Percentiles rank a stretch among this genome's conserved stretches.
These are phyloP conservation scores for Paratrypauchen microcephalus DNA, from an alignment of 2,797 vertebrate species.

Conservation along the genomic window DNA sequence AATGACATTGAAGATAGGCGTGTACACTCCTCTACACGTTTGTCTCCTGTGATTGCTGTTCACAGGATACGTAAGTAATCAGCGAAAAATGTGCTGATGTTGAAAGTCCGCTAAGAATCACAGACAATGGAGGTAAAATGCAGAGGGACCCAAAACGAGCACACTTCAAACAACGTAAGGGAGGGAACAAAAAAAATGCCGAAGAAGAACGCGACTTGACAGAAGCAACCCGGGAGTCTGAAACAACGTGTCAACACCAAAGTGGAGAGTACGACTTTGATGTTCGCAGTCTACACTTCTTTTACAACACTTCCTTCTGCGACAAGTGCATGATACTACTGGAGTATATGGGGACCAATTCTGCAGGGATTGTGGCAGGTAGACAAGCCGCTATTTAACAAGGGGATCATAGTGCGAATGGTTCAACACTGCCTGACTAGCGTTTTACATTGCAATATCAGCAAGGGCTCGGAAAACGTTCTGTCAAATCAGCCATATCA, in stretches of 20 bases:
- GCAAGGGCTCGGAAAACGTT: not conserved
- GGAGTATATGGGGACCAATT: slow-evolving; percentile 50
- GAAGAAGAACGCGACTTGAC: slow-evolving; percentile 11
- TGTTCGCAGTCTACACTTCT: slow-evolving; percentile 45
- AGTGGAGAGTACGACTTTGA: slow-evolving; percentile 39
- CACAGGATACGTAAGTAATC: slow-evolving; percentile 31
- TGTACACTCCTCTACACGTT: slow-evolving; percentile 29
- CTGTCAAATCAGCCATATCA: not conserved
- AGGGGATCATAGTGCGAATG: slow-evolving; percentile 54
- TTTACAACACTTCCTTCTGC: slow-evolving; percentile 29
- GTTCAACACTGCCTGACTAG: slow-evolving; percentile 46
- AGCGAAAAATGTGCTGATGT: slow-evolving; percentile 26
- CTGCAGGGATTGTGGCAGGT: slow-evolving; percentile 58
- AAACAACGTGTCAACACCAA: slow-evolving; percentile 22
- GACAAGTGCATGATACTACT: slow-evolving; percentile 43
- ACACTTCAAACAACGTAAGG: slow-evolving; percentile 40
- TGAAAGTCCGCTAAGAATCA: slow-evolving; percentile 28
- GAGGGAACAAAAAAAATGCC: not conserved
- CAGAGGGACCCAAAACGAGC: slow-evolving; percentile 45
- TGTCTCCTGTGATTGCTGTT: slow-evolving; percentile 44
- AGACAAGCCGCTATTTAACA: slow-evolving; percentile 64
- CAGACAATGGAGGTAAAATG: slow-evolving; percentile 54
- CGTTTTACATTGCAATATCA: slow-evolving; percentile 23
- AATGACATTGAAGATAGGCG: slow-evolving; percentile 28
- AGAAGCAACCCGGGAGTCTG: slow-evolving; percentile 34